phyloP scores from a whole-genome alignment of 2,797 vertebrate genomes.

The Halcyon badia region DNA sequence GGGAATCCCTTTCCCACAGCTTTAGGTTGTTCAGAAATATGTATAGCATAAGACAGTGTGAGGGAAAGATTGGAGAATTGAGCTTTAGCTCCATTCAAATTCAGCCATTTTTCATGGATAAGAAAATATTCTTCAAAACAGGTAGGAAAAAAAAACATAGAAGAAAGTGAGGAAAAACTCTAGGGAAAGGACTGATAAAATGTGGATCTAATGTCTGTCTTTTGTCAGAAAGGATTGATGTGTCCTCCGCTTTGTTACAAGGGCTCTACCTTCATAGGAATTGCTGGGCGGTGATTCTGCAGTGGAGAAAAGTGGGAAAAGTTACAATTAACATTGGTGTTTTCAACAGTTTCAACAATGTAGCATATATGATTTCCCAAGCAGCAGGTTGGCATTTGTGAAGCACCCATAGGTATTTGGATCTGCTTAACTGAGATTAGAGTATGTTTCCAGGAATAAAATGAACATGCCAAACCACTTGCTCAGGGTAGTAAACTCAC shows the following conservation, averaged over 20 bases:
- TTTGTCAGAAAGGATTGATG: neutral
- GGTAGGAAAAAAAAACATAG: neutral
- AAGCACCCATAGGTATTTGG: neutral
- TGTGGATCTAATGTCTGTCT: neutral
- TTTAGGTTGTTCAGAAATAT: neutral
- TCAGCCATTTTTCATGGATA: neutral
- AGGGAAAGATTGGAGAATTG: neutral
- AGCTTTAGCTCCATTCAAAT: neutral
- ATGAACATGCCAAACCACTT: neutral
- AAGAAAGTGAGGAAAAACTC: neutral
- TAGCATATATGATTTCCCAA: neutral
- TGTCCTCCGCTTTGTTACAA: neutral
- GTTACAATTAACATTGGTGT: neutral
- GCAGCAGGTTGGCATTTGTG: neutral
- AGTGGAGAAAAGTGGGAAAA: neutral
- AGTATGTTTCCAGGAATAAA: neutral
- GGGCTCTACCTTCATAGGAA: neutral
- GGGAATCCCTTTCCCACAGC: neutral
- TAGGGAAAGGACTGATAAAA: neutral
- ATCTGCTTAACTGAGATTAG: neutral
- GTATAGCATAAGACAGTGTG: rapidly evolving
- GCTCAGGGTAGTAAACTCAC: neutral
- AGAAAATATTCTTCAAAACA: neutral
- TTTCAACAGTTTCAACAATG: neutral
- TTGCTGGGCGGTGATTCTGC: neutral